Base-by-base conservation (phyloP, 2,797 vertebrate species). In the Rhinella marina region DNA sequence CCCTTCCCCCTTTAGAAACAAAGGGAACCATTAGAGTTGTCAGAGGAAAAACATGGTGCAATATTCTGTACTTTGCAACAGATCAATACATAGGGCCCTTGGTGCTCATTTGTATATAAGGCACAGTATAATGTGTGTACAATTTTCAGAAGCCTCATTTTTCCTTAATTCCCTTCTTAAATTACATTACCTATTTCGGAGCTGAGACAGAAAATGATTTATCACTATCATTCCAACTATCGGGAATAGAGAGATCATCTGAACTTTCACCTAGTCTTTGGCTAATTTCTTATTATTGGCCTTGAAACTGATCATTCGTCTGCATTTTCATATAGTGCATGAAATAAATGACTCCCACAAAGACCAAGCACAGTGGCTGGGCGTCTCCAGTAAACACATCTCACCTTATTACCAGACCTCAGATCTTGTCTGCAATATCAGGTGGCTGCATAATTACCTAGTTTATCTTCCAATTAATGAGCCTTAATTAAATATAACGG, bases 251-350 rank as follows among this genome's bases (percentile, higher is more conserved):
- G 16, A 61, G 7, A 41, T 41, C 4, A 9, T 59, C 27, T 59
- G 29, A 75, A 59, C 54, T 84, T 73, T 75, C 68, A 48, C 70
- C 68, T 32, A 9, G 12, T 56, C 70, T 73, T 21, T 13, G 23
- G 68, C 68, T 41, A 59, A 73, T 41, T 11, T 75, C 12, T 59
- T 73, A 75, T 84, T 57, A 75, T 73, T 84, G 41, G 14, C 32
- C 29, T n/a, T 48, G 54, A 32, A 27, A 84, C 75, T 75, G 82
- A 32, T 84, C 70, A 84, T 75, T 73, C 61, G 54, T 41, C 68
- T 73, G 54, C 14, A 29, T 75, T 57, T 32, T 27, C 32, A 41
- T 41, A 3, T 14, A 29, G 5, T 62, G 25, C 66, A 84, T 59
- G 29, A 72, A n/a, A 84, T 84, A 61, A 84, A 84, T 73, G 29